phyloP scores from a whole-genome alignment of 2,113 vertebrate species.

The Otocyon megalotis region DNA sequence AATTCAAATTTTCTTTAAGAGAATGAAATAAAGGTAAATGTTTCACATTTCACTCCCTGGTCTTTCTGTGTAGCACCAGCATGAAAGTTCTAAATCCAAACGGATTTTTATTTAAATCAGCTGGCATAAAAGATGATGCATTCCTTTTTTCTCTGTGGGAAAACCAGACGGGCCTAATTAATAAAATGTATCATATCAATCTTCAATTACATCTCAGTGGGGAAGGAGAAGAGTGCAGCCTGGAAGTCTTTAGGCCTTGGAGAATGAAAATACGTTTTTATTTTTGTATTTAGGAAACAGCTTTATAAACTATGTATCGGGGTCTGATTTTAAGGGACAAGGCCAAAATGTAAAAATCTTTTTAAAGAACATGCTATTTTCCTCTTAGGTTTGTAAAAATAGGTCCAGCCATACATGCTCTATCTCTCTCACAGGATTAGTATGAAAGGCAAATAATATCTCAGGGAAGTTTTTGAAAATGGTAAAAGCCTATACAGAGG shows the following conservation, averaged over 20 bases:
- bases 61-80: constrained; percentile 50
- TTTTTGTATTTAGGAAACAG: constrained; percentile 69
- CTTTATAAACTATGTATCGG: constrained; percentile 57
- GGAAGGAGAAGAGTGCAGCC: constrained; percentile 63
- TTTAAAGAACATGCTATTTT: neutral
- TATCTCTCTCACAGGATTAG: neutral
- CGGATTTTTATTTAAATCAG: constrained; percentile 79
- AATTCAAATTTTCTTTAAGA: constrained; percentile 6
- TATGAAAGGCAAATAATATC: neutral
- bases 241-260: constrained; percentile 64
- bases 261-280: constrained; percentile 72
- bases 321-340: constrained; percentile 36
- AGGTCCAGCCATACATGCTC: neutral
- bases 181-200: constrained; percentile 82
- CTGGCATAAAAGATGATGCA: constrained; percentile 72
- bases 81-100: constrained; percentile 69
- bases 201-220: constrained; percentile 82
- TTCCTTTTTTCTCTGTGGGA: constrained; percentile 80
- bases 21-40: constrained; percentile 56
- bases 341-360: neutral
- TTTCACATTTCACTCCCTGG: constrained; percentile 56
- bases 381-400: neutral
- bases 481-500: neutral
- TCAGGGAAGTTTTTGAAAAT: constrained; percentile 26
- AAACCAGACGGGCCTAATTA: constrained; percentile 81